Base-by-base conservation (phyloP, 2,797 vertebrate species). In the Scyliorhinus canicula region DNA sequence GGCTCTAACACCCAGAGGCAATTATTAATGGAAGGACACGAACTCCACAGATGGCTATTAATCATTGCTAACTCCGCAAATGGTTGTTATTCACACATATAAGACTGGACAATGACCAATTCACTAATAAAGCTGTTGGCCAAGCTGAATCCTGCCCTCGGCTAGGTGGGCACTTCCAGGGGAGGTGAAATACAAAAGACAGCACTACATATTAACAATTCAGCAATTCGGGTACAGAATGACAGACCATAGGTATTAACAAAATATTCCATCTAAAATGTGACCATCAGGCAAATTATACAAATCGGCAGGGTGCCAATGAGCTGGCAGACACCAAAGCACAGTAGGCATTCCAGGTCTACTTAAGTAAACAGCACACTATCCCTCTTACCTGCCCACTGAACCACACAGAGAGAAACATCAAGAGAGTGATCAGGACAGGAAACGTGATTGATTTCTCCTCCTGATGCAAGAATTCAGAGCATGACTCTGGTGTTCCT, bases 351-450 rank as follows among this genome's bases (percentile, higher is more conserved):
- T n/a, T 63, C 57, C 2, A 90, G 35, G 26, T 21, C 55, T 60
- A 60, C n/a, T 90, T 90, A 90, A 63, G 86, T n/a, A 90, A 90
- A 60, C 86, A 90, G 55, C n/a, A 21, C 8, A n/a, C n/a, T 21
- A n/a, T 4, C 86, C 4, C 52, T 35, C 28, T 31, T 52, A 88
- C 35, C 19, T 63, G 86, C 31, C 55, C 16, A 60, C 7, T 60
- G 55, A n/a, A 40, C n/a, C 74, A 79, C 1, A 16, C 74, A 40
- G 74, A 19, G 86, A 90, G 55, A 60, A 57, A 60, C 24, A 57
- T 40, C 5, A 16, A 90, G 35, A 90, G 35, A n/a, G 16, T 90
- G 86, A 90, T 60, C 74, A 40, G 86, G 35, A 63, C 57, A 40
- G 57, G 55, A 91, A 63, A 63, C 2, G 63, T 44, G 88, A 91